A percentile compares a stretch with the other conserved stretches of the same genome.
phyloP scores from a whole-genome alignment of 53 echinoderm and acorn worm genomes.

The Temnopleurus reevesii region DNA sequence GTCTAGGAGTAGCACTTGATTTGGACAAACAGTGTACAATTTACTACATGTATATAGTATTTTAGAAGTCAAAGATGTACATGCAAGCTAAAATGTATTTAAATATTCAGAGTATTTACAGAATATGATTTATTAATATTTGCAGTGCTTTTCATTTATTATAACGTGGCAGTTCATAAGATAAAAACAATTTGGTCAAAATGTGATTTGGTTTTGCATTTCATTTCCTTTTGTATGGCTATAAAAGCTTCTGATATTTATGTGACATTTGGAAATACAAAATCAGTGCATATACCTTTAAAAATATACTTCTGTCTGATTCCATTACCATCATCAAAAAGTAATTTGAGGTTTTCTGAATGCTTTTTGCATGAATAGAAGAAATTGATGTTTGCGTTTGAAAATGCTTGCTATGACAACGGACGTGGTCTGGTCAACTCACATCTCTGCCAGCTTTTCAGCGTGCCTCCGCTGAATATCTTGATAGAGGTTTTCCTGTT shows the following conservation, averaged over 20 bases:
- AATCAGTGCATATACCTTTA: not conserved
- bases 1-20: no score
- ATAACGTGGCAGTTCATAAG: not conserved
- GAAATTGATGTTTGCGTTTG: not conserved
- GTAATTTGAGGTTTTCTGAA: no score
- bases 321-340: not conserved
- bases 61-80: no score
- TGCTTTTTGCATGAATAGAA: not conserved
- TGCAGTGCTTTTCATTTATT: no score
- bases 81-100: no score
- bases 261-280: not conserved
- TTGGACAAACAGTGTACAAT: no score
- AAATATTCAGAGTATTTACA: no score
- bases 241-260: no score
- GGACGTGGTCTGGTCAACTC: not conserved
- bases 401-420: not conserved
- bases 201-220: no score
- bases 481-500: slow-evolving; percentile 26
- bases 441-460: not conserved
- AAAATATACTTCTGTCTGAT: not conserved
- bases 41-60: no score
- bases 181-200: not conserved
- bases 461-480: not conserved
- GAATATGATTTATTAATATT: no score
- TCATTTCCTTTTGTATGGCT: no score